Base-by-base conservation (phyloP, 2,797 vertebrate species). In the Calcarius lapponicus region DNA sequence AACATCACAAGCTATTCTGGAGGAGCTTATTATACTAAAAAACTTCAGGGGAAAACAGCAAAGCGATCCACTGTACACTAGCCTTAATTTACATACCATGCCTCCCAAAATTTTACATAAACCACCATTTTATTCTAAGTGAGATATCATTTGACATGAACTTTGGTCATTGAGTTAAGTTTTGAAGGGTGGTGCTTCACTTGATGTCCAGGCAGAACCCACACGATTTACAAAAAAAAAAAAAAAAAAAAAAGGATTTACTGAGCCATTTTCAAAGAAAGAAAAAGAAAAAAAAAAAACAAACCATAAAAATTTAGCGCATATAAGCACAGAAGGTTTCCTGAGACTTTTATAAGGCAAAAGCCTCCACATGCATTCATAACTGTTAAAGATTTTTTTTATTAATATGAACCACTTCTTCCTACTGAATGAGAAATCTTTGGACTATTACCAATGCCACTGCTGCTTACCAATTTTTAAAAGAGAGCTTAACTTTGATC, bases 401-500 rank as follows among this genome's bases (percentile, higher is more conserved):
- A 57, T 66, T 45, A 38, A 62, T 13, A 72, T 7, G 56, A 70
- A 38, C 36, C 79, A 54, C 34, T 45, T 93, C 73, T 79, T 50
- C 32, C 69, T 80, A 58, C 11, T 20, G 53, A 93, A 62, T 13
- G 84, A 94, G 67, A 88, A 62, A 74, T 34, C 45, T 60, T 43
- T 24, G 50, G 56, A 80, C 17, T 85, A 69, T 57, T 93, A 94
- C 76, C 66, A 69, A 61, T 34, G 60, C 66, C 18, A 51, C 45
- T 50, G 61, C 13, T 72, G 47, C 95, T 91, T 82, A 65, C 25
- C 90, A 28, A 51, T 89, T 96, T 90, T 93, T 60, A 83, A 29
- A 95, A 26, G 21, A 91, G 47, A 83, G 57, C 43, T 91, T 90
- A 79, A 89, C 91, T 87, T 91, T 85, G 66, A 87, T 81, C 75